Evolutionary conservation across 1,140 invertebrate genomes (phyloP).

Genomic region (Caenorhabditis tropicalis): DNA sequence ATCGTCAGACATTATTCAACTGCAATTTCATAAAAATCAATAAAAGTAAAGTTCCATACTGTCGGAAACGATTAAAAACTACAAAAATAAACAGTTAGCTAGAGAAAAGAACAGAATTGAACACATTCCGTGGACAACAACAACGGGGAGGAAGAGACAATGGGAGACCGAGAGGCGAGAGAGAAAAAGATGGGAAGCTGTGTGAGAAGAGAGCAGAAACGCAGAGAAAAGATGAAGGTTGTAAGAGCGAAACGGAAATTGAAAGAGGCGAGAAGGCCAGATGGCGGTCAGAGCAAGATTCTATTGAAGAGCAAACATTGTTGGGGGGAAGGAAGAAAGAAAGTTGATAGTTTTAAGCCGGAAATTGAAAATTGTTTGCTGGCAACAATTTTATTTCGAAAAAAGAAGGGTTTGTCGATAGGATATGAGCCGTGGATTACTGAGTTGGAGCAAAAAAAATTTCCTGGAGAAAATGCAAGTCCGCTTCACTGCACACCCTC

Average conservation of each 20-base stretch:
- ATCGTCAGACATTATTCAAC: neutral
- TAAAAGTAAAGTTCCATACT: neutral
- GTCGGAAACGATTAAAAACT: neutral
- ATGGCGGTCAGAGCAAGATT: neutral
- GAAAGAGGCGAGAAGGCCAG: neutral
- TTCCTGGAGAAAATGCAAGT: too few species aligned
- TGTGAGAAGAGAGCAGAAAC: too few species aligned
- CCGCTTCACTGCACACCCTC: too few species aligned
- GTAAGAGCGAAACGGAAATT: neutral
- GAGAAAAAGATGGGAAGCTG: neutral
- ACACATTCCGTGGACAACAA: neutral
- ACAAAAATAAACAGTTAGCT: neutral
- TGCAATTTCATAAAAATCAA: neutral
- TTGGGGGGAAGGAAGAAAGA: too few species aligned
- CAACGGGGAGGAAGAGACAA: neutral
- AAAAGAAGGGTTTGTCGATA: too few species aligned
- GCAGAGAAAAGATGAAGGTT: neutral
- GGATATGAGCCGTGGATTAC: too few species aligned
- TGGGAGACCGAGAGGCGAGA: neutral
- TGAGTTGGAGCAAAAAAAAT: too few species aligned
- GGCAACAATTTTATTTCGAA: too few species aligned
- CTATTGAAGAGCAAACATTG: too few species aligned
- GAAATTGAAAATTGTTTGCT: neutral
- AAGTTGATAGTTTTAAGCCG: too few species aligned
- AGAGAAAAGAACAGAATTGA: neutral